Base-by-base conservation (phyloP, 2,113 vertebrate genomes). In the Ciconia boyciana region DNA sequence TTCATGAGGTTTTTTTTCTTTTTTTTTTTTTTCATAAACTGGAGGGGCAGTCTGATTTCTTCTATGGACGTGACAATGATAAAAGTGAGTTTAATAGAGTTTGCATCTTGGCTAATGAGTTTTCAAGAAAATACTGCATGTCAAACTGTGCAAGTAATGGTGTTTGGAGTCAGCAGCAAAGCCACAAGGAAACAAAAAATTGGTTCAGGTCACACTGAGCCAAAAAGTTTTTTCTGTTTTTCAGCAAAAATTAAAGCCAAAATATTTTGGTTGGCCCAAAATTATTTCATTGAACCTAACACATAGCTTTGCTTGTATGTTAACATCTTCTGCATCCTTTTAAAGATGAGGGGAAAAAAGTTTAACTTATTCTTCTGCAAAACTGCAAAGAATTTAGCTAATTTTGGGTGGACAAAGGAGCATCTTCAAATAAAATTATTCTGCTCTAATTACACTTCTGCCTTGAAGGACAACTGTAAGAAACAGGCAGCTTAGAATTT, bases 101-200 rank as follows among this genome's bases (percentile, higher is more conserved):
- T 57, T 89, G 61, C 54, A 71, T 87, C 77, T 76, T 87, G n/a
- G 51, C 79, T 95, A 83, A 81, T 68, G 68, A 90, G 71, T 75
- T 84, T 92, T 96, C 62, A 93, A 41, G 69, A 75, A 94, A 93
- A 90, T 17, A 48, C 5, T 87, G 64, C 41, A n/a, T 21, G 55
- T 87, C 83, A 88, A 87, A 90, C 88, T 87, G 88, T 58, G 88
- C 85, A 81, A 95, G 71, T 80, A 95, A 83, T 86, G 58, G 43
- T 72, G 82, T 78, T 86, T 94, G 68, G 64, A 95, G 68, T 62
- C 68, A 83, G 75, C 78, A 96, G 55, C 82, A 92, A 95, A 96
- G 92, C 92, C 96, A 94, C 85, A 88, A 80, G 26, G 82, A 94
- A 90, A 32, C n/a, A 92, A 88, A 95, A 96, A 88, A 82, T 31